A percentile compares a stretch with the other conserved stretches of the same genome.
Evolutionary conservation across 2,797 vertebrate genomes (phyloP).

Genomic region (Pempheris klunzingeri): DNA sequence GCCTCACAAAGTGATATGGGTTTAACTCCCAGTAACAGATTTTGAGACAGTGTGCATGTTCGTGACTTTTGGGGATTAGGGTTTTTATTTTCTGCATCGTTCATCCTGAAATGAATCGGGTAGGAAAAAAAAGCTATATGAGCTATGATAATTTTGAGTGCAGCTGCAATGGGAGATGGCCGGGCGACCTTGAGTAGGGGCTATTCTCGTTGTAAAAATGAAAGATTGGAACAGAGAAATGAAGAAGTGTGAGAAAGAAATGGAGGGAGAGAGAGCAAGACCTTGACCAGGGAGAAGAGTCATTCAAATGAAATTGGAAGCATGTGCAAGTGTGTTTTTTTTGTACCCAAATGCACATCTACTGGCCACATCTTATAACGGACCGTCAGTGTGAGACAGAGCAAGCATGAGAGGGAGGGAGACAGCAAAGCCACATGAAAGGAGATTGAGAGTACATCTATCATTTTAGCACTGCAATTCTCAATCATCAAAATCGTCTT

Average conservation of each 20-base stretch:
- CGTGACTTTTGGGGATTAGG: constrained; percentile 79
- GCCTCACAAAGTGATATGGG: constrained; percentile 74
- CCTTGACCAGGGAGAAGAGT: constrained; percentile 79
- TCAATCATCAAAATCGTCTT: constrained; percentile 70
- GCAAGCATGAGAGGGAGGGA: constrained; percentile 66
- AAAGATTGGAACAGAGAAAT: constrained; percentile 93
- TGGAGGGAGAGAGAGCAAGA: constrained; percentile 70
- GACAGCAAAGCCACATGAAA: constrained; percentile 77
- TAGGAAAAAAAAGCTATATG: constrained; percentile 65
- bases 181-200: constrained; percentile 67
- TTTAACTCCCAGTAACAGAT: constrained; percentile 81
- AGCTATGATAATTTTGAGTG: constrained; percentile 82
- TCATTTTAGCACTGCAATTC: constrained; percentile 69
- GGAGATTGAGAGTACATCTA: constrained; percentile 69
- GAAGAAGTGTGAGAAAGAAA: constrained; percentile 80
- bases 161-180: constrained; percentile 78
- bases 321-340: constrained; percentile 75
- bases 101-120: constrained; percentile 86
- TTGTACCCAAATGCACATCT: constrained; percentile 74
- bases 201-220: constrained; percentile 86
- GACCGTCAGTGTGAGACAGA: constrained; percentile 68
- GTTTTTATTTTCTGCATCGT: constrained; percentile 78
- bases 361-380: constrained; percentile 75
- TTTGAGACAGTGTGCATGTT: constrained; percentile 77
- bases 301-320: constrained; percentile 83